phyloP scores from a whole-genome alignment of 2,888 invertebrate genomes.

The Therioaphis trifolii region DNA sequence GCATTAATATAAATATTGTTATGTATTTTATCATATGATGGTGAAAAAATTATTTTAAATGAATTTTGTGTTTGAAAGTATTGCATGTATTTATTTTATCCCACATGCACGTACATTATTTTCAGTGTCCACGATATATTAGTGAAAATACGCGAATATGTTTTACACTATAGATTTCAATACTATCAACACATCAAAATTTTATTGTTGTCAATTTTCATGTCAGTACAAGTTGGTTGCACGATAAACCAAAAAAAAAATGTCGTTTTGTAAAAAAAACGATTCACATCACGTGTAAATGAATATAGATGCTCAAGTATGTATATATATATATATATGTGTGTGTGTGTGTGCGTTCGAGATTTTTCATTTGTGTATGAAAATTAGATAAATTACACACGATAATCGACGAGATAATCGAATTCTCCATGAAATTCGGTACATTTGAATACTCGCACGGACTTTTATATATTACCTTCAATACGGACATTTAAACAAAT shows the following conservation, averaged over 20 bases:
- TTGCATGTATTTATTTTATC: background rate
- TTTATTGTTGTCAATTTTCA: too few relatives aligned
- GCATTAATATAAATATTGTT: background rate
- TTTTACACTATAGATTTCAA: too few relatives aligned
- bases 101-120: background rate
- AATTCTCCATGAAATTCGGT: slow-evolving; percentile 21
- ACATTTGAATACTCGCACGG: slow-evolving; percentile 17
- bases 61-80: background rate
- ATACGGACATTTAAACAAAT: slow-evolving; percentile 34
- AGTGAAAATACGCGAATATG: background rate
- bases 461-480: slow-evolving; percentile 14
- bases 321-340: background rate
- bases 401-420: slow-evolving; percentile 48
- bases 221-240: background rate
- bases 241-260: background rate
- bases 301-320: too few relatives aligned
- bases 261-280: background rate
- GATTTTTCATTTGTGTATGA: slow-evolving; percentile 1
- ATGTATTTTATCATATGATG: too few relatives aligned
- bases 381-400: slow-evolving; percentile 36
- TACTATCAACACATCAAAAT: too few relatives aligned
- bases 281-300: background rate
- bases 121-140: background rate
- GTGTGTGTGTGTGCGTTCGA: background rate
- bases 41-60: slow-evolving; percentile 1